Conservation (phyloP, 2,888 invertebrate species). For the Drosophila mettleri region DNA sequence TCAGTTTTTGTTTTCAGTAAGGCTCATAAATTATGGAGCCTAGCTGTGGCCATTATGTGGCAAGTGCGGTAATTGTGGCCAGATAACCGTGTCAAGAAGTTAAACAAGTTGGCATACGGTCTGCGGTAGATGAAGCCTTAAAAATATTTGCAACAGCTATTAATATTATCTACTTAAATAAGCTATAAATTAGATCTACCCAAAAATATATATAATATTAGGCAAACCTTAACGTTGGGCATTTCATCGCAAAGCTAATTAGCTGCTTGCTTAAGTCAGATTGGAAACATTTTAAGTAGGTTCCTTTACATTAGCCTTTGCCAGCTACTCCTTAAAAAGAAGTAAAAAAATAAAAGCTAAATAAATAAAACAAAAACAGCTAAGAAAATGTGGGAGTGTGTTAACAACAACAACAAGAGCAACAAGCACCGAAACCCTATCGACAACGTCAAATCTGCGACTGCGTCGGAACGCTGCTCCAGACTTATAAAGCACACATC, state of each 20-base stretch:
- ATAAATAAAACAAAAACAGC: slow-evolving; percentile 14
- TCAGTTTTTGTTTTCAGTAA: slow-evolving; percentile 20
- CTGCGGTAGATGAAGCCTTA: not conserved
- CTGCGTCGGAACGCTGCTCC: slow-evolving; percentile 65
- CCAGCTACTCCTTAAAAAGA: slow-evolving; percentile 37
- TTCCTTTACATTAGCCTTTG: slow-evolving; percentile 6
- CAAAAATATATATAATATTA: not conserved
- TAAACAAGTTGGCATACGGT: slow-evolving; percentile 3
- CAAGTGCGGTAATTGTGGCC: slow-evolving; percentile 29
- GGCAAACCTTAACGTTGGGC: not conserved
- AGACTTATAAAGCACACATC: slow-evolving; percentile 78
- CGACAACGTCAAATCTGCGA: slow-evolving; percentile 68
- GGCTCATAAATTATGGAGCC: slow-evolving; percentile 26
- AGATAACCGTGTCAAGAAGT: slow-evolving; percentile 28
- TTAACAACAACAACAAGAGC: slow-evolving; percentile 74
- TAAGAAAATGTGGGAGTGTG: slow-evolving; percentile 75
- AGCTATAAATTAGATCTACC: not conserved
- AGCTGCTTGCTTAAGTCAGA: not conserved
- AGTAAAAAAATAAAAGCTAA: slow-evolving; percentile 21
- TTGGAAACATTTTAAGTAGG: slow-evolving; percentile 32
- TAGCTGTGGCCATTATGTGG: slow-evolving; percentile 18
- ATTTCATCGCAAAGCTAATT: not conserved
- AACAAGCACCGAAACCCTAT: slow-evolving; percentile 62
- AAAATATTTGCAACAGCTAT: slow-evolving; percentile 2
- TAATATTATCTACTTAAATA: not conserved